Evolutionary conservation across 2,888 invertebrate species (phyloP), one percentile per base, ranked within the genome.

Genomic region (Lasiommata megera): DNA sequence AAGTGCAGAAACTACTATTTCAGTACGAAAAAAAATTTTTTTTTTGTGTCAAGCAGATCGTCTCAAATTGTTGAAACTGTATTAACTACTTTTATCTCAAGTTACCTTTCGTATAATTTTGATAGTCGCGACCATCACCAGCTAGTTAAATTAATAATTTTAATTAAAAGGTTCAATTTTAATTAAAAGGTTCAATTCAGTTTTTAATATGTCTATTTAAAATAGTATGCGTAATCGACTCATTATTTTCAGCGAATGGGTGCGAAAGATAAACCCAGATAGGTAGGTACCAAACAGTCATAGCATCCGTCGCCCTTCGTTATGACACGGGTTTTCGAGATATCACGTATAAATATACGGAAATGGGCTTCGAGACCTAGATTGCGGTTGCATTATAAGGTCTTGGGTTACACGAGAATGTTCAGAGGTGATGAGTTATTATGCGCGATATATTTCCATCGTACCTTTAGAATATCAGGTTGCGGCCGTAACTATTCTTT

Each of bases 281-380:
- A 5, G 17, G 16, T 51, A 5, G 17, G 11, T 31, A 2, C 23
- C 43, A 6, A 47, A n/a, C 23, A 29, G 48, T 56, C 48, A 70
- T 70, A 62, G 68, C 65, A 71, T 72, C 73, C 73, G 73, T 66
- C 60, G 63, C 67, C 66, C 66, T 63, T 67, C 51, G 59, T 47
- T 52, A 56, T 70, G 72, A 76, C 75, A 77, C 74, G 65, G 68
- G 68, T 70, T 70, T 69, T 53, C 3, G 46, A 47, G 70, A 67
- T 72, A 72, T 74, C 73, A 69, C 71, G 67, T 74, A 69, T 75
- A 72, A 72, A 44, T 34, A 55, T 56, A 51, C 81, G 82, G 85
- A 84, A 82, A 82, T 76, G 71, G 67, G 68, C 69, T 67, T 69
- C 56, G 6, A 64, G 67, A 68, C 68, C 67, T 64, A 66, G 58